Conservation (phyloP, 2,888 invertebrate genomes). For the Sussaba pulchella region DNA sequence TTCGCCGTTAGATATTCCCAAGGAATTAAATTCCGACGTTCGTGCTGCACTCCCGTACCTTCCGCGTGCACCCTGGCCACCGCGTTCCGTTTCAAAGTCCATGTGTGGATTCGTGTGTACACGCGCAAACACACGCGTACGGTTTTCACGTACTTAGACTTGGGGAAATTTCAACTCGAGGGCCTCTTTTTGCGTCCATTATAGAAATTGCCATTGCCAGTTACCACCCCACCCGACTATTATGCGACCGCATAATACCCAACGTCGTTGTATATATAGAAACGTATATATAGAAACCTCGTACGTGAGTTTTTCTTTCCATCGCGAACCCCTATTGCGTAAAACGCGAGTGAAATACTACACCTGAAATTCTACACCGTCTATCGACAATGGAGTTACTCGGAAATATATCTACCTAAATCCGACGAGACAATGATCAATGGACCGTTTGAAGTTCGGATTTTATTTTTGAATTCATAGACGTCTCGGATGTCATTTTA, state of each 20-base stretch:
- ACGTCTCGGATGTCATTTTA: no score
- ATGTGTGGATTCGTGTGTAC: conserved; percentile 33
- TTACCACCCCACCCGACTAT: conserved; percentile 36
- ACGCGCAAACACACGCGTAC: no score
- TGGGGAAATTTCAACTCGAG: conserved; percentile 29
- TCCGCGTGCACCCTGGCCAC: not conserved
- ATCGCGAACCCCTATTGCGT: conserved; percentile 33
- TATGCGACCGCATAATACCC: conserved; percentile 8
- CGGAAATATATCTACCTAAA: conserved; percentile 19
- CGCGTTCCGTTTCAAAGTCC: not conserved
- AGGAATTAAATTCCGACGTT: conserved; percentile 61
- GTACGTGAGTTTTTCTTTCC: conserved; percentile 25
- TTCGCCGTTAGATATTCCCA: conserved; percentile 26
- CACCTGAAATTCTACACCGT: conserved; percentile 45
- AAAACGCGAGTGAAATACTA: conserved; percentile 41
- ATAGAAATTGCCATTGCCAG: conserved; percentile 58
- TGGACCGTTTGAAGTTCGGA: conserved; percentile 8
- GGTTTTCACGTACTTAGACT: no score
- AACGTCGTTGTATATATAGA: not conserved
- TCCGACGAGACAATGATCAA: conserved; percentile 36
- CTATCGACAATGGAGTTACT: conserved; percentile 26
- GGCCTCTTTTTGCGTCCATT: conserved; percentile 60
- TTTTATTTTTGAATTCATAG: not conserved
- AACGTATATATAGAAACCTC: not conserved
- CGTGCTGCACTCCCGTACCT: conserved; percentile 2